Evolutionary conservation across 2,797 vertebrate species (phyloP), one percentile per base, ranked within the genome.

Genomic region (Lepidocolaptes lacrymiger): DNA sequence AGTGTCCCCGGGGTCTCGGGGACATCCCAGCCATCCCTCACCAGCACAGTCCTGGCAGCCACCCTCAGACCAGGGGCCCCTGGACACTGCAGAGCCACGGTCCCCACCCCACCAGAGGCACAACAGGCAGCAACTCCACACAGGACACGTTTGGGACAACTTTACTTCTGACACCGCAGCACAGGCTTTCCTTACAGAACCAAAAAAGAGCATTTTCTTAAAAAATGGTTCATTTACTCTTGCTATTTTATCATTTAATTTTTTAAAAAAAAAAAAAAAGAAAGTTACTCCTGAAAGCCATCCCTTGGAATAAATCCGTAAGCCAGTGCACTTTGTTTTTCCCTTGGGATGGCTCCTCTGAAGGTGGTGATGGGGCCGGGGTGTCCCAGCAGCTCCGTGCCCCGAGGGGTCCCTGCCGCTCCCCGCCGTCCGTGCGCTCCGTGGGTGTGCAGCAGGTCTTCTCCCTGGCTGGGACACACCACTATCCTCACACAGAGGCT

Each of bases 31-130:
- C 14, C 2, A 0, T 1, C 36, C 75, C 34, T 36, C 24, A 15
- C 1, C 63, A 73, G 64, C 64, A 21, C 2, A 5, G 69, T 20
- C 22, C n/a, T 2, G 48, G 41, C 68, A 55, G 63, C 14, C 56
- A 9, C 6, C 30, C 51, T 12, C 26, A 14, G 83, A 20, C 23
- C 62, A 27, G 39, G 23, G 62, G 23, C 79, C 85, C 4, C 2
- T 5, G 7, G 74, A 5, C 32, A 1, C 48, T 0, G 4, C 61
- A 6, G 36, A 28, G 72, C 37, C 17, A 0, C 43, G 0, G 0
- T 17, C 72, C 9, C 48, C 62, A 48, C 26, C 37, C 5, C 6
- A 0, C 17, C 1, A 17, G 43, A 51, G 49, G 54, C 91, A 30
- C 56, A 21, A 14, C 61, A 95, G 86, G 46, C 83, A 96, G 4